Base-by-base conservation (phyloP, 2,888 invertebrate genomes). In the Plemyria rubiginata region DNA sequence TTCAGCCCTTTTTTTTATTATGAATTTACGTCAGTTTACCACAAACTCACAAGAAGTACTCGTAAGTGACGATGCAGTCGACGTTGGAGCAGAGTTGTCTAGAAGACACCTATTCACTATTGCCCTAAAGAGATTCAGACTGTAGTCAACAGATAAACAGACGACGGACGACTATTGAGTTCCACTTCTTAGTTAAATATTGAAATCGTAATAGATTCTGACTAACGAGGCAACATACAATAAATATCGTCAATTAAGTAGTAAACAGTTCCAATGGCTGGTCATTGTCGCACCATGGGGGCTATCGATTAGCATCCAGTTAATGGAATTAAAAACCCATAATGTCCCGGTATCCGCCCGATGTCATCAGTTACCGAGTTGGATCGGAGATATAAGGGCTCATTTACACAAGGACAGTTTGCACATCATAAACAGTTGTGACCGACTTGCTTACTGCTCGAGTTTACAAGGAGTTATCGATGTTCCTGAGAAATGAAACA, bases 281-380 rank as follows among this genome's bases (percentile, higher is more conserved):
- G 63, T 60, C 65, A 70, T 73, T 70, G 69, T 54, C 57, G 56
- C 62, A 61, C 70, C 67, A 83, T 83, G 73, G 77, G 84, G 84
- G 84, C 74, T 70, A 71, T 74, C 76, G 69, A 71, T 73, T 75
- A 77, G 75, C 71, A 71, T 66, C 70, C 70, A 74, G 72, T 79
- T 82, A 74, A 77, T 69, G 70, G 77, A 80, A 82, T 85, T 83
- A 83, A 85, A 84, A 81, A 80, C 72, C 81, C 75, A 82, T 82
- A 81, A 81, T 70, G 70, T 67, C 57, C 64, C 54, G 52, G 54
- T 38, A 51, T 45, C 54, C 49, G 32, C 64, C 66, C 66, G 70
- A 66, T 67, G 67, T 64, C 70, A 64, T 55, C 59, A 43, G 49
- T 62, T 55, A 58, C 65, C n/a, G n/a, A n/a, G n/a, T n/a, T 49